A percentile compares a stretch with the other conserved stretches of the same genome.
Evolutionary conservation across 2,113 vertebrate genomes (phyloP).

Genomic region (Elaphurus davidianus): DNA sequence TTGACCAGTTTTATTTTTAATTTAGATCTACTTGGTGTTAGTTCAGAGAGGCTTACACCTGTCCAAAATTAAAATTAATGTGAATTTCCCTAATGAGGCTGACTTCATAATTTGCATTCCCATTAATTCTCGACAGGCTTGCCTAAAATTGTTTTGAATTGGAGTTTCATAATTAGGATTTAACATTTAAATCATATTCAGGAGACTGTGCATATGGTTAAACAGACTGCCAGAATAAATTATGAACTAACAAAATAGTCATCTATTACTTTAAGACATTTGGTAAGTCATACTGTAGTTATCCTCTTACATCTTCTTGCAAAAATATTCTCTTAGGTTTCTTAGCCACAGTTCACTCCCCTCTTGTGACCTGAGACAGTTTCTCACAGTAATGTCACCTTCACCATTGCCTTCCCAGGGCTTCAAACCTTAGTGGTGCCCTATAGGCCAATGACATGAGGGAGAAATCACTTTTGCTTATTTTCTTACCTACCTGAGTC

Average conservation of each 20-base stretch:
- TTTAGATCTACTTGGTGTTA: conserved; percentile 35
- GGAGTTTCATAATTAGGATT: conserved; percentile 70
- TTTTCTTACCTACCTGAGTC: not conserved
- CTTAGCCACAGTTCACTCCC: not conserved
- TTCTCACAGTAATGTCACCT: not conserved
- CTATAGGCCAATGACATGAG: not conserved
- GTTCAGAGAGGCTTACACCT: conserved; percentile 43
- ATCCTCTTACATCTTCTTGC: not conserved
- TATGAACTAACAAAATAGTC: conserved; percentile 66
- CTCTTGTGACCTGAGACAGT: not conserved
- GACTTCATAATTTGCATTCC: conserved; percentile 50
- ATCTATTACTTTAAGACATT: conserved; percentile 54
- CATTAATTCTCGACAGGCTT: conserved; percentile 61
- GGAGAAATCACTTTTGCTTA: not conserved
- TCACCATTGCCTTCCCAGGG: not conserved
- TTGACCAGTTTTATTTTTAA: conserved; percentile 55
- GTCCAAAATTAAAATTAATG: conserved; percentile 55
- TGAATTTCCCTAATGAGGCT: conserved; percentile 55
- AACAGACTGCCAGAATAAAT: conserved; percentile 75
- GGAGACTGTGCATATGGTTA: conserved; percentile 62
- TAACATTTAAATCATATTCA: conserved; percentile 72
- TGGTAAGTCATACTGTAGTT: not conserved
- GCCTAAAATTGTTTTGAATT: conserved; percentile 70
- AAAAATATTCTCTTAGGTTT: not conserved
- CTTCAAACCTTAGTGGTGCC: not conserved